phyloP scores from a whole-genome alignment of 2,113 vertebrate species.

The Lichenostomus cassidix region DNA sequence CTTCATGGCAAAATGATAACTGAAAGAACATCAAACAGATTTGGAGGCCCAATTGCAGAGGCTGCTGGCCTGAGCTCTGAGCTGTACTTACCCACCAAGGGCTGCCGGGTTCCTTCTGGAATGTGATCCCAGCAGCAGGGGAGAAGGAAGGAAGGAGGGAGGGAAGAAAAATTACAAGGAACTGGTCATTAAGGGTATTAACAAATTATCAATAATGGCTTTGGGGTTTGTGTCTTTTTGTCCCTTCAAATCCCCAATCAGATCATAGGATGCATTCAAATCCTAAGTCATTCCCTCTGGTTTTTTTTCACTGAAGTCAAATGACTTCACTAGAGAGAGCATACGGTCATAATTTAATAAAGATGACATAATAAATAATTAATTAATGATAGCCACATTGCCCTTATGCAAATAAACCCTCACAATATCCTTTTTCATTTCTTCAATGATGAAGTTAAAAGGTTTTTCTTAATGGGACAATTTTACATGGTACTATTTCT shows the following conservation, averaged over 20 bases:
- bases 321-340: background rate
- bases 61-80: background rate
- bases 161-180: background rate
- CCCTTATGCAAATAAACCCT: background rate
- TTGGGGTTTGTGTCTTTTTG: background rate
- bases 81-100: constrained; percentile 72
- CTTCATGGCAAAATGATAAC: background rate
- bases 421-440: background rate
- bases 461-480: background rate
- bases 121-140: background rate
- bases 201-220: background rate
- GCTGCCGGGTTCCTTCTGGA: constrained; percentile 71
- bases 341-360: background rate
- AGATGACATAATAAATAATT: background rate
- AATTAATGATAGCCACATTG: background rate
- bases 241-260: background rate
- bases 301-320: background rate
- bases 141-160: background rate
- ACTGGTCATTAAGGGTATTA: background rate
- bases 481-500: background rate
- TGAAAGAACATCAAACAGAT: background rate
- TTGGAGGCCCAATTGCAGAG: background rate
- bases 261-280: background rate
- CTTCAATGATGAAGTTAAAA: background rate
- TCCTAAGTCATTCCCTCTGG: background rate